Evolutionary conservation across 2,797 vertebrate species (phyloP), one percentile per base, ranked within the genome.

Genomic region (Mallotus villosus): DNA sequence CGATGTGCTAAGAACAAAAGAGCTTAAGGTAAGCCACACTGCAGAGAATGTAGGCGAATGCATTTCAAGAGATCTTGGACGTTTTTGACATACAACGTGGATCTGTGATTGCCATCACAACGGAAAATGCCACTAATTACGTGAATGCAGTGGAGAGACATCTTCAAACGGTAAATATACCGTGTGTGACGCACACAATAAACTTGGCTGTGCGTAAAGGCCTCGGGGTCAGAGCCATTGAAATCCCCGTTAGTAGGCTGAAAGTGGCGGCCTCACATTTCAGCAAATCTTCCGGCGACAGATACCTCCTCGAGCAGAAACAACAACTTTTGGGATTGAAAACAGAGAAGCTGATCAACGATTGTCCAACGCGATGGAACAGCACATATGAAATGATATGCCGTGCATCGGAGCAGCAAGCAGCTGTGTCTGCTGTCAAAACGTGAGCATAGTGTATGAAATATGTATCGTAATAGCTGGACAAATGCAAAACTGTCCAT

Each of bases 131-230:
- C 29, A 63, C 17, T 6, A 71, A 71, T 29, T 57, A 72, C 24
- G 49, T 72, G 29, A 72, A 58, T 65, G 70, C 70, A 65, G 62
- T 64, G 62, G 62, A 65, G 60, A 72, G 49, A 58, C 29, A 63
- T 41, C 62, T 72, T 17, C 9, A 58, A 57, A 64, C 27, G 16
- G 27, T 65, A 0, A 65, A 58, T 53, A 24, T 65, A 64, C 25
- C 51, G 3, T 64, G 61, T 65, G 70, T 71, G 46, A 27, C 55
- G 24, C 67, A 69, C 53, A 58, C 67, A 55, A 59, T 69, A 29
- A 69, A 69, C 67, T 60, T 69, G 16, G 67, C 67, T n/a, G 51
- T 24, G 27, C 8, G 41, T 24, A 29, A 63, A 29, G 61, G 61
- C 25, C 61, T 63, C 61, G 27, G 61, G 22, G 61, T 63, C 25